Conservation (phyloP, 2,113 vertebrate genomes). For the Leucopsar rothschildi region DNA sequence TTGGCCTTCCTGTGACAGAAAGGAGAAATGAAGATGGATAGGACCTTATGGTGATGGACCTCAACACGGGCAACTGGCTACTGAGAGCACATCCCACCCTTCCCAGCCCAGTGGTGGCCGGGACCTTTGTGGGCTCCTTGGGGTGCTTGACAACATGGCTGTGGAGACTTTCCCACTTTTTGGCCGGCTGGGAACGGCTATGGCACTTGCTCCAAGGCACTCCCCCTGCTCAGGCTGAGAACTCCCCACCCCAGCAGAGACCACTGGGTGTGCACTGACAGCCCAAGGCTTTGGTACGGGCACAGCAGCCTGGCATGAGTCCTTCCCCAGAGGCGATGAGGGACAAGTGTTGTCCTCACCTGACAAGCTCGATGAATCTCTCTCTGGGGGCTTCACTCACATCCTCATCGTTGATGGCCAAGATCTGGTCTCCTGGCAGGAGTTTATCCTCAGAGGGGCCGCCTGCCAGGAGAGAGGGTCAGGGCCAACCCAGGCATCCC, state of each 20-base stretch:
- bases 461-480: conserved; percentile 75
- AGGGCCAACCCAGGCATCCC: not conserved
- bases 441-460: conserved; percentile 96
- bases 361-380: conserved; percentile 97
- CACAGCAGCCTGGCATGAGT: not conserved
- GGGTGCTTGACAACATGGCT: not conserved
- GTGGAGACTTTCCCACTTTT: not conserved
- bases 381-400: conserved; percentile 92
- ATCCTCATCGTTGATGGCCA: conserved; percentile 93
- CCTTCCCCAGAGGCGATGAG: not conserved
- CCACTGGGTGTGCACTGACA: not conserved
- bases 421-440: conserved; percentile 93
- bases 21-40: conserved; percentile 10
- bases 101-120: fast-evolving
- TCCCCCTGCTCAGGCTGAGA: not conserved
- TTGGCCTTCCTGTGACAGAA: conserved; percentile 86
- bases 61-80: not conserved
- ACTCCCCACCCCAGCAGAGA: not conserved
- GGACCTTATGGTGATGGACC: not conserved
- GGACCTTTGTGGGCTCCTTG: not conserved
- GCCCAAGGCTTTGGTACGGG: not conserved
- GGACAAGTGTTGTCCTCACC: conserved; percentile 71
- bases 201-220: not conserved
- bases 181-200: not conserved
- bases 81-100: not conserved